Evolutionary conservation across 2,113 vertebrate genomes (phyloP), one percentile per base, ranked within the genome.

Genomic region (Elephantulus edwardii): DNA sequence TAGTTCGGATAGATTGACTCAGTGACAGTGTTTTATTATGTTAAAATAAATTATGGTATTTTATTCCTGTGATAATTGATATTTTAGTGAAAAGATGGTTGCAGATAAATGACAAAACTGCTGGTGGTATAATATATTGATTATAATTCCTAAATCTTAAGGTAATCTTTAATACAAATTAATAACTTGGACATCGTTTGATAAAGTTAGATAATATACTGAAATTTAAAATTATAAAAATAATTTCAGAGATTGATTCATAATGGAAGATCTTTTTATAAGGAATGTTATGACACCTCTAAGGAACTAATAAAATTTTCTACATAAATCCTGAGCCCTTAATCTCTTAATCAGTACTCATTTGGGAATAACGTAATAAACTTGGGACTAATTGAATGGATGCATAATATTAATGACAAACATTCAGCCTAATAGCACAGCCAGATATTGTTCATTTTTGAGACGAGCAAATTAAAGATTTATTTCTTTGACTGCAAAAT

Each of bases 271-370:
- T 52, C 24, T 90, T 74, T 30, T 54, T 35, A 83, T 87, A 78
- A 26, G 74, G 68, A 77, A 12, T 38, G 12, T 50, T 75, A 7
- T 0, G 12, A 76, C 19, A 44, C 33, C 83, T 50, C 56, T 38
- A 24, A 85, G 72, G 93, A 95, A 91, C 70, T 79, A 96, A 95
- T 93, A 94, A 42, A 89, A 89, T 91, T 60, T 90, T 81, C 80
- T 96, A n/a, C 46, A 35, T 70, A 78, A 28, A 54, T 96, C 91
- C 79, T 94, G 60, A 60, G 91, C 60, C 89, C 90, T 91, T 89
- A 54, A 88, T 90, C 78, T 85, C 85, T 95, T 94, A 95, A 96
- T 96, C 95, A 94, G 91, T 95, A 89, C 81, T 89, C 90, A 77
- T 94, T 95, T 90, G 84, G n/a, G 46, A 95, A 70, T 95, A 96